Base-by-base conservation (phyloP, 2,888 invertebrate genomes). In the Lasius platythorax region DNA sequence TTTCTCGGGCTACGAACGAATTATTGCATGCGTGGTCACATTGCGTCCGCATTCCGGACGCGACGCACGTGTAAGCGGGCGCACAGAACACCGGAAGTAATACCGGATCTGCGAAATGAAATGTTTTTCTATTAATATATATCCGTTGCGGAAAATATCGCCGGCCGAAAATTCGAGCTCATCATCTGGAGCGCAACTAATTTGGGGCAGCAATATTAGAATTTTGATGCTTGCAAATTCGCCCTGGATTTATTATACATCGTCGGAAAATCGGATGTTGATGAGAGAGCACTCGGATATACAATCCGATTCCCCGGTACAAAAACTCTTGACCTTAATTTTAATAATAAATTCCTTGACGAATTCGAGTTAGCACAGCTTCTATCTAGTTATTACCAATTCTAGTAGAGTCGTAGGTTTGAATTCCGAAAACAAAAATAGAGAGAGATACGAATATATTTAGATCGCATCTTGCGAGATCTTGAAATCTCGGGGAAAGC, bases 181-280 rank as follows among this genome's bases (percentile, higher is more conserved):
- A 85, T 83, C 87, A 87, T 83, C 78, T 82, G 66, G 64, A 79
- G 82, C 78, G 78, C 73, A 58, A 82, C 67, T 87, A 87, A 88
- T 88, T 75, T 73, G 81, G 63, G 67, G 61, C 67, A 79, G 66
- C 83, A 33, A 85, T 83, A 88, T 78, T 64, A 85, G 83, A 88
- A 84, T 56, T 85, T 82, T 40, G 50, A 78, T 63, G 78, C 70
- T 78, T 64, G 76, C 66, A 63, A 75, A 63, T 64, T 64, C 15
- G 64, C 3, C 28, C 18, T 12, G 61, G 40, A 61, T 73, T 61
- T 61, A 40, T 58, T 53, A 23, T 40, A 18, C 28, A 18, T 53
- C 8, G 2, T 53, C 11, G 18, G 40, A 61, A 61, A 58, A 40
- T 40, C 58, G 23, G 37, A 61, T 40, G 6, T 28, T 40, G 40